A percentile compares a stretch with the other conserved stretches of the same genome.
Conservation (phyloP, 2,797 vertebrate species). For the Trachurus trachurus region DNA sequence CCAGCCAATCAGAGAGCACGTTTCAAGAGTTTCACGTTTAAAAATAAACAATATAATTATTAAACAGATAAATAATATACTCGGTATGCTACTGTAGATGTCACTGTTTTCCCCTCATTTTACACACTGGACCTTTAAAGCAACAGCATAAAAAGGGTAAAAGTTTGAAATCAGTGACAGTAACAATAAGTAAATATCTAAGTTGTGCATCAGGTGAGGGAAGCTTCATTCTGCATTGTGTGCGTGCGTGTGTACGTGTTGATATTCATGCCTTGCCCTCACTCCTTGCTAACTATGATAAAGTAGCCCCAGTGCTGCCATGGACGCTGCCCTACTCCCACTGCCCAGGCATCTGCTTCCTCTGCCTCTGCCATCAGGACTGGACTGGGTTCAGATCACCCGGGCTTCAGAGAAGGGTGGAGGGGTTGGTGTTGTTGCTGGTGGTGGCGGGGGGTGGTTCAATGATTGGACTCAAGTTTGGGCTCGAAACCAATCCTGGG, state of each 20-base stretch:
- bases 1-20: no score
- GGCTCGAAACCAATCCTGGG: slow-evolving; percentile 54
- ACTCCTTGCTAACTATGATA: slow-evolving; percentile 65
- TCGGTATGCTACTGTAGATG: no score
- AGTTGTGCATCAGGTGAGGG: not conserved
- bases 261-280: slow-evolving; percentile 65
- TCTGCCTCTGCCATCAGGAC: slow-evolving; percentile 71
- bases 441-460: not conserved
- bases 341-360: slow-evolving; percentile 78
- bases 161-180: not conserved
- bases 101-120: no score
- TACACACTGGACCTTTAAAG: no score
- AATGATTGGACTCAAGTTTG: slow-evolving; percentile 23
- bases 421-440: not conserved
- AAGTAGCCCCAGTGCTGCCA: slow-evolving; percentile 50
- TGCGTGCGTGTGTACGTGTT: slow-evolving; percentile 5
- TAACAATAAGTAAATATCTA: not conserved
- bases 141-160: not conserved
- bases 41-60: no score
- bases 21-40: no score
- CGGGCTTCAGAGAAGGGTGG: slow-evolving; percentile 27
- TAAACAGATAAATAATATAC: no score
- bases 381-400: slow-evolving; percentile 68
- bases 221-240: not conserved
- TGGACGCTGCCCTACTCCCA: slow-evolving; percentile 71